Evolutionary conservation across 1,140 invertebrate species (phyloP).

Genomic region (Choristoneura fumiferana): DNA sequence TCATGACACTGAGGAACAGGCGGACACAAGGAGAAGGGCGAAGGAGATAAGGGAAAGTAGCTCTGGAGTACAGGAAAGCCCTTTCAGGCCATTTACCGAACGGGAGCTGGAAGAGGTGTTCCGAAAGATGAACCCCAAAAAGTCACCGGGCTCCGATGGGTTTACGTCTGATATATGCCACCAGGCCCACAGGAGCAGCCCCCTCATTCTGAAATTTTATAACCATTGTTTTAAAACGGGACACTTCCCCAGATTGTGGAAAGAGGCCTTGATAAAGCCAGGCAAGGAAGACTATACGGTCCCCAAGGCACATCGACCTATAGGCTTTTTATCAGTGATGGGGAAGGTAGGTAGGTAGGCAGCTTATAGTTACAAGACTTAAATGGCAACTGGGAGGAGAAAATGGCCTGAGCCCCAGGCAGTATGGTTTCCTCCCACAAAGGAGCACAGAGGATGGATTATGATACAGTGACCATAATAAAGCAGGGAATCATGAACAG

Average conservation of each 20-base stretch:
- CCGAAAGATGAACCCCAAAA: neutral
- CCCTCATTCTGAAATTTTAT: neutral
- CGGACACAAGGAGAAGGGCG: neutral
- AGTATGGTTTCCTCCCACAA: no score
- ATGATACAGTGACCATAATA: no score
- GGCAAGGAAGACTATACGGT: neutral
- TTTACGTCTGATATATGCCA: neutral
- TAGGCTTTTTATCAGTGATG: no score
- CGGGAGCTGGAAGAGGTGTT: neutral
- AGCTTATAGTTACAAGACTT: no score
- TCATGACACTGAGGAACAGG: neutral
- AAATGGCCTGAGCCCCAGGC: no score
- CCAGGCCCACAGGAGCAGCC: neutral
- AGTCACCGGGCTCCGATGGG: neutral
- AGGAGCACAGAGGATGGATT: no score
- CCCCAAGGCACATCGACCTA: neutral
- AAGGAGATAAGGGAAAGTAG: neutral
- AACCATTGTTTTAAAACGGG: neutral
- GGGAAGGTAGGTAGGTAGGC: no score
- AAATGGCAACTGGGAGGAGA: no score
- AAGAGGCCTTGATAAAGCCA: neutral
- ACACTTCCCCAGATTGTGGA: conserved; percentile 8
- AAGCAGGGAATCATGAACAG: no score
- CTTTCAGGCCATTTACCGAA: neutral
- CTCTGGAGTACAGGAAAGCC: neutral